Evolutionary conservation across 2,113 vertebrate species (phyloP), one percentile per base, ranked within the genome.

Genomic region (Dasypus novemcinctus): DNA sequence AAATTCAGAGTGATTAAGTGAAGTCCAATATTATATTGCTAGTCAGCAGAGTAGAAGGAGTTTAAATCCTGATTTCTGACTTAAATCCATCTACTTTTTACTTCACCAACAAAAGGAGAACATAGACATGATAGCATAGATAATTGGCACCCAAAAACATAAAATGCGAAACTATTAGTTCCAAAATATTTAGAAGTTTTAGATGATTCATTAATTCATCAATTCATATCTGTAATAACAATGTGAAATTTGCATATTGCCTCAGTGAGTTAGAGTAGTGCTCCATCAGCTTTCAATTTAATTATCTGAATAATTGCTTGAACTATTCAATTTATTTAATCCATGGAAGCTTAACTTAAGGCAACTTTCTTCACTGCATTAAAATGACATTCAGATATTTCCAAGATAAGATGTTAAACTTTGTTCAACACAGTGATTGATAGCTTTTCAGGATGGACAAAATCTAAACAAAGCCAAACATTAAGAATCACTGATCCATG

Each of bases 351-450:
- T 92, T 92, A 87, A 90, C 59, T 59, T 95, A 80, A 93, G 46
- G 81, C 38, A 90, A 90, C 52, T 94, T 96, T 92, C 38, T 81
- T 33, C 69, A n/a, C n/a, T n/a, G 49, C 66, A 76, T 72, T 46
- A 95, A 95, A 91, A 85, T 91, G 61, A 94, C 27, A 57, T 76
- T 95, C 33, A 23, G 20, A 69, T 86, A 87, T 91, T 95, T 68
- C 93, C 49, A 95, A 85, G 59, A 78, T 81, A 95, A 96, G 72
- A 23, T 97, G 71, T 95, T 96, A 81, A 84, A 5, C 84, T 96
- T 95, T 87, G 36, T 84, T 96, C 52, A 87, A 46, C 6, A 49
- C 46, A 93, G 68, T 93, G 88, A 95, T 33, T 94, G 93, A 96
- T 61, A 95, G 63, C 63, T 95, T 36, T 91, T 89, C 9, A 91